Percentiles rank a stretch among this genome's conserved stretches.
phyloP scores from a whole-genome alignment of 2,797 vertebrate genomes.

The Heliangelus exortis region DNA sequence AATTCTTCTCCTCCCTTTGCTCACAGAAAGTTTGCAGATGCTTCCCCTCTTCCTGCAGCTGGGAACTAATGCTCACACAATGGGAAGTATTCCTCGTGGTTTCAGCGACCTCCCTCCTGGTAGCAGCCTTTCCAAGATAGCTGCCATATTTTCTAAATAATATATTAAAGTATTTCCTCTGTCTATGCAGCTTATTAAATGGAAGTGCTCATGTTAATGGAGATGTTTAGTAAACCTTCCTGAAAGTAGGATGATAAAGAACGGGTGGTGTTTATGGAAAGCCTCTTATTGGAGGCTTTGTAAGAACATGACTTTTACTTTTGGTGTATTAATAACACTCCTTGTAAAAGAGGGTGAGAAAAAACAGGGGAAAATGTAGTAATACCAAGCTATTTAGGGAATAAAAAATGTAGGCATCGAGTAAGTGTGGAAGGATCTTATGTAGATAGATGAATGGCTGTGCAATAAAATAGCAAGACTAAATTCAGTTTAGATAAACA shows the following conservation, averaged over 20 bases:
- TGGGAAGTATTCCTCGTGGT: slow-evolving; percentile 11
- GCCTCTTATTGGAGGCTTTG: background rate
- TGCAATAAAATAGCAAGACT: background rate
- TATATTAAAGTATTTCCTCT: background rate
- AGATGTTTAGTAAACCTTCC: background rate
- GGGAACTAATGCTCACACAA: background rate
- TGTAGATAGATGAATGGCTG: background rate
- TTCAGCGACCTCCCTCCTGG: background rate
- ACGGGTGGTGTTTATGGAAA: background rate
- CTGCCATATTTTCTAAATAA: background rate
- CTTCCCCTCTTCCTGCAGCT: slow-evolving; percentile 43
- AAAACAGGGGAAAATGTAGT: background rate
- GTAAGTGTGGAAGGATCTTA: background rate
- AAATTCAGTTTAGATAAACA: background rate
- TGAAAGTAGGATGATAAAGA: background rate
- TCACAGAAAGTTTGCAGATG: slow-evolving; percentile 9
- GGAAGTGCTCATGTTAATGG: background rate
- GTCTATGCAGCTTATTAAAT: background rate
- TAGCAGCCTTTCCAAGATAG: slow-evolving; percentile 1
- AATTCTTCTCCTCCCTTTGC: background rate
- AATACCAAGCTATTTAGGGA: background rate
- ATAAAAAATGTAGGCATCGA: background rate
- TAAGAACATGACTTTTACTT: background rate
- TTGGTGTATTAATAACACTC: background rate
- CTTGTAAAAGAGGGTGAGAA: background rate